phyloP scores from a whole-genome alignment of 2,113 vertebrate species.

The Alligator sinensis region DNA sequence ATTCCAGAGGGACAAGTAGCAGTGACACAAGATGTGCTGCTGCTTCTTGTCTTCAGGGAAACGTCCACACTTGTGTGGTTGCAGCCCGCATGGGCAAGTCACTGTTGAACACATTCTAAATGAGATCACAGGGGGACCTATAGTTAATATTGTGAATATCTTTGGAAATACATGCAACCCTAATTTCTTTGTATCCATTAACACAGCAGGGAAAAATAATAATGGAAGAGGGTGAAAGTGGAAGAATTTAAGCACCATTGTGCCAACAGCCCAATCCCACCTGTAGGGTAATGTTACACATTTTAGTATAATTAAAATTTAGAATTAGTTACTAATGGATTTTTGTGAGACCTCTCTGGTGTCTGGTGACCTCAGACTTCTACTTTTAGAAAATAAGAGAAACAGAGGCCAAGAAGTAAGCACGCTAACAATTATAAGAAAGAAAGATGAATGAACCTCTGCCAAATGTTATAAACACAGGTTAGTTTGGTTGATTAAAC shows the following conservation, averaged over 20 bases:
- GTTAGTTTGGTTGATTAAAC: background rate
- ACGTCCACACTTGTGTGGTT: no score
- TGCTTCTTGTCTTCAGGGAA: no score
- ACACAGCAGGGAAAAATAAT: background rate
- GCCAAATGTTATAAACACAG: background rate
- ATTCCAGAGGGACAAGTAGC: no score
- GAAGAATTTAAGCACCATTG: background rate
- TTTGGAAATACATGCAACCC: background rate
- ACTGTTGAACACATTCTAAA: background rate
- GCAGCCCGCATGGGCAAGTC: background rate
- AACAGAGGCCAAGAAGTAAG: background rate
- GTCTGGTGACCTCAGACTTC: background rate
- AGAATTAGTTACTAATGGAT: background rate
- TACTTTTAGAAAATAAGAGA: background rate
- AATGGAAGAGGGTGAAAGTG: background rate
- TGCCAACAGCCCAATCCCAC: background rate
- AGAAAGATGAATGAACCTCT: background rate
- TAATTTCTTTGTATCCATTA: background rate
- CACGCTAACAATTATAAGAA: background rate
- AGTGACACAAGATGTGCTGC: no score
- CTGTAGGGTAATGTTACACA: background rate
- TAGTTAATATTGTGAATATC: background rate
- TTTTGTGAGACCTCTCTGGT: background rate
- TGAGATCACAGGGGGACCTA: background rate
- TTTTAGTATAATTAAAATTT: background rate